A percentile compares a stretch with the other conserved stretches of the same genome.
phyloP scores from a whole-genome alignment of 2,797 vertebrate genomes.

The Pelobates cultripes region DNA sequence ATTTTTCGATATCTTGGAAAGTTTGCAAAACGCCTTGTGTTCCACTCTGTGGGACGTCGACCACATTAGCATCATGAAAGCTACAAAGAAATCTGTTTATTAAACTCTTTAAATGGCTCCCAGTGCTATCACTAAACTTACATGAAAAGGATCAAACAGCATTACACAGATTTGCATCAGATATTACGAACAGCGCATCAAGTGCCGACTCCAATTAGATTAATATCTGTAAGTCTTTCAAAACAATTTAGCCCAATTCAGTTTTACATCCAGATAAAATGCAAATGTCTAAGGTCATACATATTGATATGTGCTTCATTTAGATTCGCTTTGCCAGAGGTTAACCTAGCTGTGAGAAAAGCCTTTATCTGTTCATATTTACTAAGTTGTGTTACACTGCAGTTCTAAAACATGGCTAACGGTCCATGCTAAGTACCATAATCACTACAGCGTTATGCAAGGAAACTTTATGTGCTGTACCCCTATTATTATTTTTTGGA shows the following conservation, averaged over 20 bases:
- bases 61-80: background rate
- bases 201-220: conserved; percentile 29
- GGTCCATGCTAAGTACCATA: no score
- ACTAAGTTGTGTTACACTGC: no score
- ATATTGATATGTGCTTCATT: conserved; percentile 21
- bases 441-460: no score
- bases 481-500: no score
- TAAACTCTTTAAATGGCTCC: conserved; percentile 16
- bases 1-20: background rate
- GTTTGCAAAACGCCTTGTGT: background rate
- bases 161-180: conserved; percentile 29
- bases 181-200: background rate
- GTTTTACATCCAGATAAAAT: conserved; percentile 23
- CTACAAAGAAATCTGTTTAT: conserved; percentile 11
- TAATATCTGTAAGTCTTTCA: conserved; percentile 14
- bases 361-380: no score
- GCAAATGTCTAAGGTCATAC: conserved; percentile 17
- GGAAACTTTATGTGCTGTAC: no score
- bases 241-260: conserved; percentile 12
- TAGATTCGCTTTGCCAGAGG: background rate
- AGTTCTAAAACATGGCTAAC: no score
- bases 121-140: conserved; percentile 12
- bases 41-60: background rate
- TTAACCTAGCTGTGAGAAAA: background rate
- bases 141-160: conserved; percentile 5